Evolutionary conservation across 1,140 invertebrate species (phyloP), one percentile per base, ranked within the genome.

Genomic region (Drosophila asahinai): DNA sequence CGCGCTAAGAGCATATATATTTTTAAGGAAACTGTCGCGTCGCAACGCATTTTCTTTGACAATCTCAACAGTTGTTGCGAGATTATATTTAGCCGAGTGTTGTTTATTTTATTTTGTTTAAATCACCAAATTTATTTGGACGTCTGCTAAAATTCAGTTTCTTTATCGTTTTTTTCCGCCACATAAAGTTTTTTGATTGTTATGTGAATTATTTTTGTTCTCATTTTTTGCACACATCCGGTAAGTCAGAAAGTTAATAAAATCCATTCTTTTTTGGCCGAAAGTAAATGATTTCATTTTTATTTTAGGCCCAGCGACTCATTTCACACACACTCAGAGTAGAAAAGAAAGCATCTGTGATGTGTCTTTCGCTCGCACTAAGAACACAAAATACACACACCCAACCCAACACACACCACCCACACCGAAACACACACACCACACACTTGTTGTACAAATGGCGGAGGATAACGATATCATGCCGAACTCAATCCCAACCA

Each of bases 271-370:
- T 65, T 75, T 79, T 73, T 73, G 57, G 65, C 47, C 71, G 54
- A 68, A 82, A 84, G 83, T 91, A 91, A 91, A 91, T 89, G 89
- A 91, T 89, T 91, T 91, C 81, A 91, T 91, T 91, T 91, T 91
- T 91, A 91, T 91, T 91, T 90, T 91, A 91, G 89, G 89, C 86
- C 81, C 86, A 70, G 67, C 65, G 52, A 62, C 51, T 71, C 81
- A 80, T 57, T 60, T 66, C 70, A 52, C 70, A 79, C 30, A 74
- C 70, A 79, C 22, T 63, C 58, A 67, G 60, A 58, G 55, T 42
- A 48, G 42, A 54, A 72, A 66, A 52, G 64, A 75, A 77, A 73
- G 66, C 67, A 68, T 68, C 36, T 68, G 61, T 49, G 36, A 57
- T 57, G 76, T 77, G 52, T 72, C 60, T 68, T 75, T 75, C 79